These are phyloP conservation scores for Drosophila trapezifrons DNA, from an alignment of 1,140 invertebrate species.

Conservation along the genomic window DNA sequence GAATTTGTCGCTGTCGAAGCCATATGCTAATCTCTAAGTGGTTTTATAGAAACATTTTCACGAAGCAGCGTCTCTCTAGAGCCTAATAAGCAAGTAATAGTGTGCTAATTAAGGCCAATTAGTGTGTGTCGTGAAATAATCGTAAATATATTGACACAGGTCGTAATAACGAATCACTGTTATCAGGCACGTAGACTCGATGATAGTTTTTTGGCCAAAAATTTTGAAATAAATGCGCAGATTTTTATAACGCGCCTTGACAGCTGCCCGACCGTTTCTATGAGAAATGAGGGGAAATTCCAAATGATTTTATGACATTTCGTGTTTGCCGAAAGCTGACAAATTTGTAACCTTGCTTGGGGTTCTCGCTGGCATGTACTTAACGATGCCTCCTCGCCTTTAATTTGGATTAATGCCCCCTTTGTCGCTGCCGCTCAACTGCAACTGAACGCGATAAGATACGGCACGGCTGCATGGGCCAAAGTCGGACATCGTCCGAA, in stretches of 20 bases:
- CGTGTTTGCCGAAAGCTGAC: neutral
- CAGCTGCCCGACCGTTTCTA: slow-evolving; percentile 10
- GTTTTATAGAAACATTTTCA: slow-evolving; percentile 10
- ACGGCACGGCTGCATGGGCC: slow-evolving; percentile 30
- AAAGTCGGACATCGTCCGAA: slow-evolving; percentile 41
- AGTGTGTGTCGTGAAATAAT: slow-evolving; percentile 3
- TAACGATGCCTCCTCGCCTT: slow-evolving; percentile 44
- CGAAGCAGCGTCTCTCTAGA: slow-evolving; percentile 17
- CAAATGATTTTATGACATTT: neutral
- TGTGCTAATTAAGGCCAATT: slow-evolving; percentile 35
- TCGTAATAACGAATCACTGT: slow-evolving; percentile 5
- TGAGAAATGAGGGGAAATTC: slow-evolving; percentile 32
- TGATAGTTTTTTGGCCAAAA: slow-evolving; percentile 15
- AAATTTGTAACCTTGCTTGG: slow-evolving; percentile 36
- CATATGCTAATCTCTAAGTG: slow-evolving; percentile 16
- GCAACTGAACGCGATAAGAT: slow-evolving; percentile 39
- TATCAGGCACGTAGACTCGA: slow-evolving; percentile 23
- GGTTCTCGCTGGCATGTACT: slow-evolving; percentile 19
- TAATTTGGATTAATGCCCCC: slow-evolving; percentile 56
- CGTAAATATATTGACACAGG: slow-evolving; percentile 28
- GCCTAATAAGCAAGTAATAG: slow-evolving; percentile 5
- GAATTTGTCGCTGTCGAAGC: neutral
- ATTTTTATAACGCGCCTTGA: slow-evolving; percentile 26
- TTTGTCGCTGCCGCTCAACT: slow-evolving; percentile 11
- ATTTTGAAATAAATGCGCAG: slow-evolving; percentile 1